These are phyloP conservation scores for Phymatocera aterrima DNA, from an alignment of 2,888 invertebrate genomes.

Conservation along the genomic window DNA sequence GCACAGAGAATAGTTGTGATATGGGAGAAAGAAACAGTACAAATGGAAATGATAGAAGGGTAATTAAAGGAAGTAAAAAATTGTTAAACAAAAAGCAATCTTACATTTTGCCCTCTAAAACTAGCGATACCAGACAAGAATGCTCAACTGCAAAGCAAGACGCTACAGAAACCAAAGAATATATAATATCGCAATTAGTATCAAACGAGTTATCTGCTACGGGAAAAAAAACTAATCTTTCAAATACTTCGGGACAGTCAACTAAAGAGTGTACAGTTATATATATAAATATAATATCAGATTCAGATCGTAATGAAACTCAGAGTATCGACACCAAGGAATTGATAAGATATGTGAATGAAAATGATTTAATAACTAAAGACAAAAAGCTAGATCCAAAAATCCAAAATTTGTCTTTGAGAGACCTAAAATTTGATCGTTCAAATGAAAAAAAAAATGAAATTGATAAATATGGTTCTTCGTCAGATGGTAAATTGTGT, in stretches of 20 bases:
- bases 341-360: slow-evolving; percentile 58
- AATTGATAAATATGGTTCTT: background rate
- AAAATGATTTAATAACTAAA: slow-evolving; percentile 50
- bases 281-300: slow-evolving; percentile 62
- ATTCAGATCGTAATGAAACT: slow-evolving; percentile 54
- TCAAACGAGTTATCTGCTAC: background rate
- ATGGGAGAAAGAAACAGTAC: background rate
- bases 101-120: background rate
- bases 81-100: background rate
- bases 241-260: background rate
- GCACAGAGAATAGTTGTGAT: background rate
- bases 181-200: background rate
- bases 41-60: background rate
- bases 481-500: background rate
- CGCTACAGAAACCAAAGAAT: background rate
- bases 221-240: background rate
- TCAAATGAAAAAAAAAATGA: background rate
- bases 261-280: slow-evolving; percentile 56
- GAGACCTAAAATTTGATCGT: background rate
- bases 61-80: background rate
- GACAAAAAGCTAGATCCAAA: background rate
- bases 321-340: slow-evolving; percentile 59
- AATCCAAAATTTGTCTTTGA: background rate
- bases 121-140: background rate
- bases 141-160: background rate